Evolutionary conservation across 2,888 invertebrate species (phyloP).

Genomic region (Ophioninae sp.): DNA sequence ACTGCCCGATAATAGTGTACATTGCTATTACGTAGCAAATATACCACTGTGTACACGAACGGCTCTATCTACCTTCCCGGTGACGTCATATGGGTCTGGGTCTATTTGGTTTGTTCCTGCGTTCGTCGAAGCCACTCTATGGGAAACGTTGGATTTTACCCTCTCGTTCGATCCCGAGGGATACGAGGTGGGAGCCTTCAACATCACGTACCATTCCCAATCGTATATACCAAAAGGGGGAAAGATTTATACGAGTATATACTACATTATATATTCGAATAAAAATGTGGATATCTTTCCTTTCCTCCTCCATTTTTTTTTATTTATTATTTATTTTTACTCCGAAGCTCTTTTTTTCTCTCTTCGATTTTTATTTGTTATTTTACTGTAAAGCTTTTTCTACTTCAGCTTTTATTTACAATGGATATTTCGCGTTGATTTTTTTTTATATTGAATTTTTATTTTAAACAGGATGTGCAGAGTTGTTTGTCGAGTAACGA

Average conservation of each 20-base stretch:
- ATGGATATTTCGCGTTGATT: too few species aligned
- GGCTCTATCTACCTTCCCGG: constrained; percentile 4
- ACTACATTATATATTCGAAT: too few species aligned
- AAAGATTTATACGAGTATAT: too few species aligned
- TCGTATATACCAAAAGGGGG: neutral
- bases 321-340: too few species aligned
- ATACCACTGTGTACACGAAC: neutral
- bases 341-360: too few species aligned
- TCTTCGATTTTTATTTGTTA: too few species aligned
- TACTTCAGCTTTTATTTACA: too few species aligned
- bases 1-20: neutral
- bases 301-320: too few species aligned
- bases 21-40: constrained; percentile 13
- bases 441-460: too few species aligned
- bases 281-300: too few species aligned
- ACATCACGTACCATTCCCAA: constrained; percentile 45
- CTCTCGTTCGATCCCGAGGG: constrained; percentile 44
- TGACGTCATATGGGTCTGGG: constrained; percentile 22
- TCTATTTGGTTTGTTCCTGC: constrained; percentile 16
- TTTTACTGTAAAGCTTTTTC: too few species aligned
- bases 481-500: constrained; percentile 55
- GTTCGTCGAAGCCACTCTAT: constrained; percentile 25
- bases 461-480: too few species aligned
- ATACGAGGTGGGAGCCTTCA: constrained; percentile 25
- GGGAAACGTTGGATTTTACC: constrained; percentile 41